phyloP scores from a whole-genome alignment of 2,113 vertebrate genomes.

The Dipodomys ordii region DNA sequence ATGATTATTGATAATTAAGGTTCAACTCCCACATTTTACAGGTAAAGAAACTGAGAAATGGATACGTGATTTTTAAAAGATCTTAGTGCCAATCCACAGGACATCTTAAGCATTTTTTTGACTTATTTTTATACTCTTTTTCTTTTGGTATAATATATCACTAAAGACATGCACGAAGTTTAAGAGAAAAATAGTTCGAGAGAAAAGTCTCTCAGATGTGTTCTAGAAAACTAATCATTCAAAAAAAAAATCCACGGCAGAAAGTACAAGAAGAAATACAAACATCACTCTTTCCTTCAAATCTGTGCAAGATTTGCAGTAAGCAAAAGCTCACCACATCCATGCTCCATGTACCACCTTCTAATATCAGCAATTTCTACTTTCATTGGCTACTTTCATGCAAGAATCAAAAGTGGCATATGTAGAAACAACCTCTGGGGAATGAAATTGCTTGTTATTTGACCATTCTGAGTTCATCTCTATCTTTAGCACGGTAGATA shows the following conservation, averaged over 20 bases:
- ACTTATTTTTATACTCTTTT: neutral
- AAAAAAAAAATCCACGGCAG: neutral
- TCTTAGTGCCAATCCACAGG: neutral
- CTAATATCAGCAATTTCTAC: neutral
- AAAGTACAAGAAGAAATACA: neutral
- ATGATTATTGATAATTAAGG: neutral
- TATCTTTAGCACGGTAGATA: neutral
- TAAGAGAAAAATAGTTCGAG: neutral
- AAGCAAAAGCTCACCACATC: neutral
- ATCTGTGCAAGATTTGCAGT: neutral
- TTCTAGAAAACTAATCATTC: neutral
- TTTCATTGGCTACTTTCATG: neutral
- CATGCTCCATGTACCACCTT: neutral
- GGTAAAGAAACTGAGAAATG: neutral
- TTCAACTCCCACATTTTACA: constrained; percentile 11
- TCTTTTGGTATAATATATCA: neutral
- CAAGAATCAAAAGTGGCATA: neutral
- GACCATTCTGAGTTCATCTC: neutral
- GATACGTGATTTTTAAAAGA: constrained; percentile 8
- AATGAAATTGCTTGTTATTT: neutral
- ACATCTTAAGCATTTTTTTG: constrained; percentile 21
- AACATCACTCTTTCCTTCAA: neutral
- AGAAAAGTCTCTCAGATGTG: neutral
- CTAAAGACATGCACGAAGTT: neutral
- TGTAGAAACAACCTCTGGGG: neutral